Conservation (phyloP, 1,140 invertebrate genomes). For the Littorina saxatilis region DNA sequence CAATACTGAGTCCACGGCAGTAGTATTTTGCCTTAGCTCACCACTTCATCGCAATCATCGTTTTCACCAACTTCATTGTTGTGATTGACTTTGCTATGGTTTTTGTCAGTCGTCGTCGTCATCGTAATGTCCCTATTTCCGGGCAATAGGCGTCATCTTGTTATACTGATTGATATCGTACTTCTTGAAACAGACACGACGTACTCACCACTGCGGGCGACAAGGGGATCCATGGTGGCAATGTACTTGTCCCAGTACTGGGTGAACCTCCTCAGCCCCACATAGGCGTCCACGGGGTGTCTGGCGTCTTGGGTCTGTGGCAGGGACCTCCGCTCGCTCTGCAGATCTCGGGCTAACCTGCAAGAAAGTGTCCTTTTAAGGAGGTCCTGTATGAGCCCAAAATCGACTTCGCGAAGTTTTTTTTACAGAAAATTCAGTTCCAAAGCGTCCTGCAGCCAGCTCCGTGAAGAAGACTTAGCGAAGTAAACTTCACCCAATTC, state of each 20-base stretch:
- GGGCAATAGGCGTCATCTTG: neutral
- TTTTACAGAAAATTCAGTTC: too few species aligned
- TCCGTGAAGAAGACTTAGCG: too few species aligned
- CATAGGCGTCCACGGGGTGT: slow-evolving; percentile 28
- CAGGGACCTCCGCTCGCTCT: neutral
- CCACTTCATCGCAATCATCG: neutral
- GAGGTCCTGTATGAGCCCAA: neutral
- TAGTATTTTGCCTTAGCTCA: too few species aligned
- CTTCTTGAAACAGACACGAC: too few species aligned
- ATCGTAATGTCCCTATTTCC: neutral
- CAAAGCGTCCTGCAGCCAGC: too few species aligned
- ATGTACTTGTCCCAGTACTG: slow-evolving; percentile 37
- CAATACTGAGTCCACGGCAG: too few species aligned
- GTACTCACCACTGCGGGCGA: slow-evolving; percentile 29
- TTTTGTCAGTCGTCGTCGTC: too few species aligned
- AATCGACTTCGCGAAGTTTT: too few species aligned
- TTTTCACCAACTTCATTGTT: neutral
- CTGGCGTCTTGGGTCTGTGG: neutral
- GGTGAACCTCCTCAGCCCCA: slow-evolving; percentile 31
- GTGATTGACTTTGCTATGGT: neutral
- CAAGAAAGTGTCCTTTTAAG: neutral
- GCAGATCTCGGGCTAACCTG: slow-evolving; percentile 19
- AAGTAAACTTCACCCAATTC: neutral
- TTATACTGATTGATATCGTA: neutral
- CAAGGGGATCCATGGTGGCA: neutral